phyloP scores from a whole-genome alignment of 2,888 invertebrate genomes.

The Odontocolon sp. region DNA sequence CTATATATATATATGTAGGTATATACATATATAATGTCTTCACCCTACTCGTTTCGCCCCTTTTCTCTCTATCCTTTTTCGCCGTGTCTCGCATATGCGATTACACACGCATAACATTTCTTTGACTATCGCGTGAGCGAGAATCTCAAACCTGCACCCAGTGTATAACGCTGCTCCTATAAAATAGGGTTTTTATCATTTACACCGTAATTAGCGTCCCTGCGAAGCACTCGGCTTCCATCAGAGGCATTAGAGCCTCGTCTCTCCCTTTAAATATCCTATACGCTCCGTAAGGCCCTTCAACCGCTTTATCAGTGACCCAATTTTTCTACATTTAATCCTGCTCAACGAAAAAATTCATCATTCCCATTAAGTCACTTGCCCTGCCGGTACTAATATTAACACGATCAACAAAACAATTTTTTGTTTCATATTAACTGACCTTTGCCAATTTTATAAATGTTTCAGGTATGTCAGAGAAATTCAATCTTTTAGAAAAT shows the following conservation, averaged over 20 bases:
- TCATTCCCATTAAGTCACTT: conserved; percentile 34
- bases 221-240: conserved; percentile 63
- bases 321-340: conserved; percentile 33
- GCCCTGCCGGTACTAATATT: no score
- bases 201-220: conserved; percentile 69
- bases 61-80: conserved; percentile 5
- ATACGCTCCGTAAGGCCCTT: neutral
- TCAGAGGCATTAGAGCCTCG: conserved; percentile 56
- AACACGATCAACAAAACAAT: neutral
- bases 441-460: conserved; percentile 6
- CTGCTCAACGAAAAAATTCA: conserved; percentile 15
- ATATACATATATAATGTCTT: no score
- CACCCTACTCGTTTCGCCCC: no score
- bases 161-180: conserved; percentile 41
- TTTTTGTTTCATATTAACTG: neutral
- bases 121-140: conserved; percentile 63
- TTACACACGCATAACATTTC: conserved; percentile 50
- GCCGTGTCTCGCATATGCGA: neutral
- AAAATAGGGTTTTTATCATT: conserved; percentile 67
- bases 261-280: conserved; percentile 29
- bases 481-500: neutral
- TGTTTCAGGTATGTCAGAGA: conserved; percentile 59
- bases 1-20: no score
- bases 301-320: conserved; percentile 49
- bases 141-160: conserved; percentile 39